A percentile compares a stretch with the other conserved stretches of the same genome.
Conservation (phyloP, 2,113 vertebrate genomes). For the Brienomyrus brachyistius region DNA sequence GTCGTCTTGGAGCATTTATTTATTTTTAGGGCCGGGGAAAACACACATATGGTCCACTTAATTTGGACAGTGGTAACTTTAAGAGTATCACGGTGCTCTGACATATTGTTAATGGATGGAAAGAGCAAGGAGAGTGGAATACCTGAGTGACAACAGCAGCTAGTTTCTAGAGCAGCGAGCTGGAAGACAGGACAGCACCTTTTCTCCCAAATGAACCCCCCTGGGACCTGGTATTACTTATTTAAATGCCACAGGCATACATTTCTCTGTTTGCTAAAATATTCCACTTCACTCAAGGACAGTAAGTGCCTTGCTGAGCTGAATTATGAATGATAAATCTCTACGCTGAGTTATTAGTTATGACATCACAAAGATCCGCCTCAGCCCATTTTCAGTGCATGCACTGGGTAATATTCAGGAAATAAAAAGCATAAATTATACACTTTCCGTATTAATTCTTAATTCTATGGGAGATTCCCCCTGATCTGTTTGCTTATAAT, state of each 20-base stretch:
- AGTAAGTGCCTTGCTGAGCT: constrained; percentile 61
- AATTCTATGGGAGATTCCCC: background rate
- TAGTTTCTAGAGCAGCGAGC: constrained; percentile 48
- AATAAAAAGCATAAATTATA: constrained; percentile 19
- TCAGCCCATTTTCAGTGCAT: constrained; percentile 42
- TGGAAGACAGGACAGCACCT: constrained; percentile 48
- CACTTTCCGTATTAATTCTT: background rate
- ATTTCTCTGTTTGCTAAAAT: constrained; percentile 64
- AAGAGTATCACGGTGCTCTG: constrained; percentile 46
- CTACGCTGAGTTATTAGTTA: constrained; percentile 59
- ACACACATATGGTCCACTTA: constrained; percentile 29
- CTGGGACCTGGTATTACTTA: constrained; percentile 58
- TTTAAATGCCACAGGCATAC: constrained; percentile 54
- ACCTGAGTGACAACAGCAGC: constrained; percentile 25
- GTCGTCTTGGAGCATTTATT: background rate
- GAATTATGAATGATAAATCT: constrained; percentile 63
- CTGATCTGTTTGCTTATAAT: background rate
- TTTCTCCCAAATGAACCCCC: constrained; percentile 46
- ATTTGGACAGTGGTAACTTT: constrained; percentile 45
- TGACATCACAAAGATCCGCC: constrained; percentile 51
- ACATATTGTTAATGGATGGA: constrained; percentile 53
- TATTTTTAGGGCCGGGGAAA: background rate
- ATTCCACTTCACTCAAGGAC: constrained; percentile 63
- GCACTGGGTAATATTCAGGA: constrained; percentile 35
- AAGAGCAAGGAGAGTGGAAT: constrained; percentile 55